A percentile compares a stretch with the other conserved stretches of the same genome.
Conservation (phyloP, 2,888 invertebrate species). For the Stictocephala bisonia region DNA sequence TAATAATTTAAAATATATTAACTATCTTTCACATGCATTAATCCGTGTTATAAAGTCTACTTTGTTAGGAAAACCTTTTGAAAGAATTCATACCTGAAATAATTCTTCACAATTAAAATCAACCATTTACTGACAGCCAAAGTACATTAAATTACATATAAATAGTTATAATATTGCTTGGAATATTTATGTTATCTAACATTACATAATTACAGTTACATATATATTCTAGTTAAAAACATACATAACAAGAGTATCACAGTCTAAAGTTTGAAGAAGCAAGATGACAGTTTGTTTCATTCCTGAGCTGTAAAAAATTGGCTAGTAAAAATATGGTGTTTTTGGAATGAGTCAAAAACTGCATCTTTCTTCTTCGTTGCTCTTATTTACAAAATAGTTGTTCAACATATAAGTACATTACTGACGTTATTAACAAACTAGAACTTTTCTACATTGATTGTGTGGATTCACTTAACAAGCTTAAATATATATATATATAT, state of each 20-base stretch:
- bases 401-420: constrained; percentile 37
- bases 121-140: background rate
- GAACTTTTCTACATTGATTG: constrained; percentile 10
- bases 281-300: constrained; percentile 9
- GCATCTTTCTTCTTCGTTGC: constrained; percentile 23
- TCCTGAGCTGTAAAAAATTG: constrained; percentile 14
- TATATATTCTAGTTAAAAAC: constrained; percentile 27
- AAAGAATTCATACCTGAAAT: too few species aligned
- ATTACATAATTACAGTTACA: constrained; percentile 40
- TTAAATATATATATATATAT: constrained; percentile 27
- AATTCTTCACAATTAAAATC: constrained; percentile 5
- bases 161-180: background rate
- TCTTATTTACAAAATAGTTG: constrained; percentile 36
- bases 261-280: constrained; percentile 24
- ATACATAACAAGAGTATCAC: constrained; percentile 40
- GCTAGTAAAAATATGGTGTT: constrained; percentile 3
- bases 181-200: constrained; percentile 31
- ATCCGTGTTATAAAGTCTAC: too few species aligned
- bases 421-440: constrained; percentile 1
- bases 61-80: too few species aligned
- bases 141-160: background rate
- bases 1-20: too few species aligned
- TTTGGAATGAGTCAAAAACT: too few species aligned
- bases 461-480: constrained; percentile 17
- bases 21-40: too few species aligned